A percentile compares a stretch with the other conserved stretches of the same genome.
Conservation (phyloP, 2,113 vertebrate genomes). For the Dasyornis broadbenti region DNA sequence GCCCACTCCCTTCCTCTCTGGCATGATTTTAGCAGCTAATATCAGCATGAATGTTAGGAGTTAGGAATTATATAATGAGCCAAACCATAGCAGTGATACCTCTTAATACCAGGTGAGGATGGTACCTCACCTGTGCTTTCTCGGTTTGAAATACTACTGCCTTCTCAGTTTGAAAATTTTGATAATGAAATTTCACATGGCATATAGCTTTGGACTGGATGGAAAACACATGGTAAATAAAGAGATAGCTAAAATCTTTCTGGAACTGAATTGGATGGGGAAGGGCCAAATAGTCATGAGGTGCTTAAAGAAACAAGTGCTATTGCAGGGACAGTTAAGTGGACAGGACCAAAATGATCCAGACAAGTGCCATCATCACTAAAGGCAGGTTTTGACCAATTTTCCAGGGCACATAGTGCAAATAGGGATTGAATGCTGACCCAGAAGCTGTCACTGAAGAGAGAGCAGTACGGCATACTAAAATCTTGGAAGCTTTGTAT, state of each 20-base stretch:
- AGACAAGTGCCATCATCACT: not conserved
- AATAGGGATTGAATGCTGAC: not conserved
- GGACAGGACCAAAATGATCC: not conserved
- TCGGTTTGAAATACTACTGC: not conserved
- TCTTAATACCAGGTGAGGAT: not conserved
- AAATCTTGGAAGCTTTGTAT: not conserved
- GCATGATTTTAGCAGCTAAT: not conserved
- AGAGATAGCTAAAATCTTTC: not conserved
- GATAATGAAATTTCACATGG: not conserved
- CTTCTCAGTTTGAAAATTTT: not conserved
- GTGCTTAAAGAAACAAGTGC: not conserved
- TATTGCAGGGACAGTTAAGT: not conserved
- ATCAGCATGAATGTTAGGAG: not conserved
- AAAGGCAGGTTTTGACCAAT: not conserved
- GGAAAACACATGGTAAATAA: not conserved
- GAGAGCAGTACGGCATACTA: not conserved
- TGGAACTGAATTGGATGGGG: not conserved
- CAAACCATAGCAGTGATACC: not conserved
- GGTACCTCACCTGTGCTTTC: no score
- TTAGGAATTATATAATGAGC: not conserved
- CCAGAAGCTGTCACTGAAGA: not conserved
- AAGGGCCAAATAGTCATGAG: not conserved
- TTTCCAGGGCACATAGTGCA: not conserved
- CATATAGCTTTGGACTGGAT: not conserved
- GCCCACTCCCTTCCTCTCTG: slow-evolving; percentile 23